phyloP scores from a whole-genome alignment of 2,888 invertebrate genomes.

The Poecilobothrus nobilitatus region DNA sequence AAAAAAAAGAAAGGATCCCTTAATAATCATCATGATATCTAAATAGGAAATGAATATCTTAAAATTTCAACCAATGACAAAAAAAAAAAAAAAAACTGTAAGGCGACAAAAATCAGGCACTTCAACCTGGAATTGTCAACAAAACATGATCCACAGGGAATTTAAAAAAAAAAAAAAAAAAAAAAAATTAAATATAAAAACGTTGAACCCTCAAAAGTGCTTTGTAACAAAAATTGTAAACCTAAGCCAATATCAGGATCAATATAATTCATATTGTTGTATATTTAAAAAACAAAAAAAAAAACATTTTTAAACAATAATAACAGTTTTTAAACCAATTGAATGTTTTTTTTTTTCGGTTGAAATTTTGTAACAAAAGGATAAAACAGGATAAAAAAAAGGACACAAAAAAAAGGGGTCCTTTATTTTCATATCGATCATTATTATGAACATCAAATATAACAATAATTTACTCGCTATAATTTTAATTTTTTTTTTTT shows the following conservation, averaged over 20 bases:
- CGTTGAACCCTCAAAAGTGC: neutral
- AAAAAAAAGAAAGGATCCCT: neutral
- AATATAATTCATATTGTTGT: neutral
- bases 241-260: slow-evolving; percentile 1
- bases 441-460: neutral
- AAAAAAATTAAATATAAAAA: neutral
- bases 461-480: neutral
- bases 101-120: slow-evolving; percentile 2
- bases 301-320: too few relatives aligned
- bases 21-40: neutral
- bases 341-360: too few relatives aligned
- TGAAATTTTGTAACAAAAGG: too few relatives aligned
- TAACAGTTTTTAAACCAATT: too few relatives aligned
- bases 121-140: neutral
- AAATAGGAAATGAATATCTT: slow-evolving; percentile 1
- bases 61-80: neutral
- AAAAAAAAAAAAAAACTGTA: neutral
- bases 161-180: neutral
- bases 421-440: neutral
- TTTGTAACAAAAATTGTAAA: neutral
- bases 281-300: neutral
- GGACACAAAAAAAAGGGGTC: neutral
- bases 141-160: slow-evolving; percentile 4
- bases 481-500: neutral
- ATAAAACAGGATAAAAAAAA: neutral